These are phyloP conservation scores for Sphecodes monilicornis DNA, from an alignment of 2,888 invertebrate species.

Conservation along the genomic window DNA sequence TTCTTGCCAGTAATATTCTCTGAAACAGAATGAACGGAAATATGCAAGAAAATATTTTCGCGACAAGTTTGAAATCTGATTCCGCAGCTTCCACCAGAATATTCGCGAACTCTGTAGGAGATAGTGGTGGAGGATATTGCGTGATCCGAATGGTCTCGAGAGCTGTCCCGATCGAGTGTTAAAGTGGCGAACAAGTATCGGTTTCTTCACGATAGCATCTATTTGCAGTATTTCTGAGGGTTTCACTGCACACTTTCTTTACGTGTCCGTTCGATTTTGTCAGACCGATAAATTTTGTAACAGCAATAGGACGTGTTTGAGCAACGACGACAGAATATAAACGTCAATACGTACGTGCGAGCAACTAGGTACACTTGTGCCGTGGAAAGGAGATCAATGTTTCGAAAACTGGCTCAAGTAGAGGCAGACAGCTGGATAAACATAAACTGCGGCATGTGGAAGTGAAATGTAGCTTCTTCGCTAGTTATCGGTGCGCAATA, in stretches of 20 bases:
- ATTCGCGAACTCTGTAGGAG: slow-evolving; percentile 34
- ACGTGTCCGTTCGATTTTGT: slow-evolving; percentile 54
- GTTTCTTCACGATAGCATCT: slow-evolving; percentile 44
- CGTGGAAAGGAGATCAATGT: background rate
- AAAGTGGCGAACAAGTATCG: slow-evolving; percentile 69
- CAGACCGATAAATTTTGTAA: slow-evolving; percentile 78
- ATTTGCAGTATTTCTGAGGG: slow-evolving; percentile 39
- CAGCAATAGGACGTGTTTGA: slow-evolving; percentile 40
- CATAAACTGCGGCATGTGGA: background rate
- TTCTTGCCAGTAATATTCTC: no score
- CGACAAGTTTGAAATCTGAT: slow-evolving; percentile 29
- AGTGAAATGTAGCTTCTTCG: background rate
- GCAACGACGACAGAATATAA: slow-evolving; percentile 23
- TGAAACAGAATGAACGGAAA: background rate
- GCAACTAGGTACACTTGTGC: background rate
- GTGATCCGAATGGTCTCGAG: slow-evolving; percentile 53
- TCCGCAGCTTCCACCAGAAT: slow-evolving; percentile 29
- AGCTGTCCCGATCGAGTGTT: slow-evolving; percentile 72
- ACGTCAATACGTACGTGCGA: slow-evolving; percentile 19
- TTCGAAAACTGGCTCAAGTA: slow-evolving; percentile 4
- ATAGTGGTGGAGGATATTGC: slow-evolving; percentile 33
- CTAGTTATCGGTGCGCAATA: background rate
- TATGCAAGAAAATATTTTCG: slow-evolving; percentile 29
- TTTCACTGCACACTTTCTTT: slow-evolving; percentile 34
- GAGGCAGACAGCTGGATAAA: background rate